Base-by-base conservation (phyloP, 2,113 vertebrate genomes). In the Rhadina sibilatrix region DNA sequence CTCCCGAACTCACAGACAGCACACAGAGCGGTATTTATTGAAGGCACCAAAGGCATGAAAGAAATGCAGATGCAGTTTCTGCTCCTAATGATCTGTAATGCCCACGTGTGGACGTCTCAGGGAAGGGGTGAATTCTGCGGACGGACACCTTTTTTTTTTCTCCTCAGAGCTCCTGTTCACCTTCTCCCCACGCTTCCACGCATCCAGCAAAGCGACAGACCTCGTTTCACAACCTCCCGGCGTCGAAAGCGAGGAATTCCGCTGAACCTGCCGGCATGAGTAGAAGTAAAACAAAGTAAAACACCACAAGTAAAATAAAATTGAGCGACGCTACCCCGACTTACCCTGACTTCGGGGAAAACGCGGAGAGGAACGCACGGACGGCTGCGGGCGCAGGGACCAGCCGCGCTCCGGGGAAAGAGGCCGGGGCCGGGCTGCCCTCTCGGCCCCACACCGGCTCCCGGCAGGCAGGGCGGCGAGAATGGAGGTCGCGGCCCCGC, bases 21-120 rank as follows among this genome's bases (percentile, higher is more conserved):
- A 4, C 0, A 3, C 7, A 30, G 0, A 37, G 16, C 5, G 10
- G 15, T 30, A 5, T 46, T 60, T 83, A 85, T 6, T 44, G 46
- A 70, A 23, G 3, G 4, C 7, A 65, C 30, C 47, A 25, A 72
- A 70, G 3, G 4, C 49, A n/a, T 0, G 12, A 68, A 75, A 56
- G 30, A 40, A 60, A 59, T 11, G 35, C 15, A 72, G 18, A 52
- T 3, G 12, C 9, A 7, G 37, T 15, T 60, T 65, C 40, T 60
- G 61, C n/a, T 50, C 54, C 8, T 27, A 54, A 46, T 38, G 30
- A 20, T 40, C 50, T 47, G 11, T 49, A 82, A 71, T 4, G 35
- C 33, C 49, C 31, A 11, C 14, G 7, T 9, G 38, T 12, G 60
- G 64, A 21, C 31, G 21, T 1, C 54, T 44, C 35, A 4, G 63